These are phyloP conservation scores for Dasyornis broadbenti DNA, from an alignment of 2,113 vertebrate species.

Conservation along the genomic window DNA sequence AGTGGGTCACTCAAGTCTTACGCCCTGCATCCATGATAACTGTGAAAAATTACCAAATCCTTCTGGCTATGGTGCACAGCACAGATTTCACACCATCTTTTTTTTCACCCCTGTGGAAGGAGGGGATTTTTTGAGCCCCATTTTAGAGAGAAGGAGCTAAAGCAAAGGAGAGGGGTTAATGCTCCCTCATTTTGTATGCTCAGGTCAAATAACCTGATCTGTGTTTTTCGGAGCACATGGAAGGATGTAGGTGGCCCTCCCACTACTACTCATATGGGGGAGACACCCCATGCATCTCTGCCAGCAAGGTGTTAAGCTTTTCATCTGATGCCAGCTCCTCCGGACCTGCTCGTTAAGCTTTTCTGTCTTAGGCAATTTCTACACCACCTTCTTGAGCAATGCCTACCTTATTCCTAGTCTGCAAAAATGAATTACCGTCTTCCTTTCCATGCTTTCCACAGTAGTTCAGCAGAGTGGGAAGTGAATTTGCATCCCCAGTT, in stretches of 20 bases:
- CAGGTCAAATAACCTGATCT: background rate
- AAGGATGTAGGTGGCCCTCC: background rate
- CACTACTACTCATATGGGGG: background rate
- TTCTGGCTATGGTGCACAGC: background rate
- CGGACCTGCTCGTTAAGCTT: background rate
- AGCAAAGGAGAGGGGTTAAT: background rate
- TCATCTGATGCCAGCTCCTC: background rate
- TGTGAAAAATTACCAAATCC: background rate
- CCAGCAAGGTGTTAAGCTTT: background rate
- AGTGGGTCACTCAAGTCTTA: background rate
- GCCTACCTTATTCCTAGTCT: background rate
- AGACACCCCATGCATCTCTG: background rate
- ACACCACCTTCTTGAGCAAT: background rate
- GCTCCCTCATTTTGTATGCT: background rate
- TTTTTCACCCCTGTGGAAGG: background rate
- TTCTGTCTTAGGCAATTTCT: background rate
- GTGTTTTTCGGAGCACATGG: background rate
- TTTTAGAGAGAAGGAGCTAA: background rate
- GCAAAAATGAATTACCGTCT: background rate
- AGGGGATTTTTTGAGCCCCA: background rate
- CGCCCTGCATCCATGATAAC: background rate
- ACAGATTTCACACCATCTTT: background rate
- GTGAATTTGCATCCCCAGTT: background rate
- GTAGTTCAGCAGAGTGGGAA: background rate
- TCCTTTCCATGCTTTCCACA: background rate